Evolutionary conservation across 2,888 invertebrate species (phyloP), one percentile per base, ranked within the genome.

Genomic region (Blera fallax): DNA sequence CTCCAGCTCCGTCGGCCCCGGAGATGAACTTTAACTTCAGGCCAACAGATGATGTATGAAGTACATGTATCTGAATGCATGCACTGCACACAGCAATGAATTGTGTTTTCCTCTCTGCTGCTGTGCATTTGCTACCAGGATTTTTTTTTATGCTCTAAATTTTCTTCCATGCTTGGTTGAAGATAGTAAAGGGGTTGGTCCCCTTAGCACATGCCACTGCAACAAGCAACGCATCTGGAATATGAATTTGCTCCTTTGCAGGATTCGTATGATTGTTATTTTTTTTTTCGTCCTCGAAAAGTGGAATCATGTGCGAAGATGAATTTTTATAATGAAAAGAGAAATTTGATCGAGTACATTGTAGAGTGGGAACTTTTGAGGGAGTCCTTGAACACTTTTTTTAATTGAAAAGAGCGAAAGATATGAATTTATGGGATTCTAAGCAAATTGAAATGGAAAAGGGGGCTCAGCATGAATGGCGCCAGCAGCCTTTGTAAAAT

Each of bases 11-110:
- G 16, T 1, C 48, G 14, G 37, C 58, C 60, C 77, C 60, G 52
- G 72, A 67, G 72, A 83, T 83, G 78, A 83, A 78, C 82, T 83
- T 83, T 78, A 83, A 83, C 83, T 67, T 67, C 54, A 43, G 72
- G 83, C 78, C 29, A 83, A 45, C 83, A 79, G 78, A 83, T 83
- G 83, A 83, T 83, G 73, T 83, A 83, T 79, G 79, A 54, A 83
- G 48, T 83, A 48, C 78, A 79, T 69, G 60, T 72, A 82, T 77
- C 72, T 82, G 77, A 60, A 78, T 78, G 78, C 78, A 78, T 72
- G 72, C 60, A 70, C 6, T 72, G 82, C 60, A 82, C 79, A 70
- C 8, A 56, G 70, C 64, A 70, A 78, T 78, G 78, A 78, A 78
- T 78, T 78, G 78, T 78, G 43, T 70, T 70, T 62, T 70, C 27